These are phyloP conservation scores for Corythornis madagascariensis DNA, from an alignment of 2,113 vertebrate genomes.

Conservation along the genomic window DNA sequence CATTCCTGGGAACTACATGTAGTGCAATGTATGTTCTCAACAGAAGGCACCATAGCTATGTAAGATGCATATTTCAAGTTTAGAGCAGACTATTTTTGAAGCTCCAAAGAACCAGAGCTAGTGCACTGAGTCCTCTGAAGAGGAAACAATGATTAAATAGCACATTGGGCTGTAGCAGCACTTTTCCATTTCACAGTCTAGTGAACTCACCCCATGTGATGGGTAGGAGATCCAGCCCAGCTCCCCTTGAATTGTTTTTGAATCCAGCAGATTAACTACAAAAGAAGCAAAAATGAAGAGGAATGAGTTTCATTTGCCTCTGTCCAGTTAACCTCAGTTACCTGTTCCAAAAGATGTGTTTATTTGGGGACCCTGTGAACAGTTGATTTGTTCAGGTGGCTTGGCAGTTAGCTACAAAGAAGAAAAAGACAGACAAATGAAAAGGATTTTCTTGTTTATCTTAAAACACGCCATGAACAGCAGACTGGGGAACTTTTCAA, in stretches of 20 bases:
- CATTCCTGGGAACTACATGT: neutral
- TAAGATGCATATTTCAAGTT: neutral
- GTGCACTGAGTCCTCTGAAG: constrained; percentile 2
- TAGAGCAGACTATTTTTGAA: neutral
- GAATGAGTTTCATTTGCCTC: constrained; percentile 56
- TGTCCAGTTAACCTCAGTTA: constrained; percentile 76
- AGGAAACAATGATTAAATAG: constrained; percentile 63
- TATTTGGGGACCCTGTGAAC: constrained; percentile 56
- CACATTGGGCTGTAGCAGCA: constrained; percentile 40
- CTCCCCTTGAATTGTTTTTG: constrained; percentile 98
- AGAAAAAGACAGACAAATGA: constrained; percentile 56
- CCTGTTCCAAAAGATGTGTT: constrained; percentile 57
- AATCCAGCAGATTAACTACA: constrained; percentile 98
- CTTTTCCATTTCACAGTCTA: constrained; percentile 55
- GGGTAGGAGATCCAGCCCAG: constrained; percentile 99
- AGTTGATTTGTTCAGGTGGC: constrained; percentile 79
- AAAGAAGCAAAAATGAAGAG: constrained; percentile 73
- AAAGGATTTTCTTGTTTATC: neutral
- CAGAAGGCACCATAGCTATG: neutral
- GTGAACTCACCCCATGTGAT: constrained; percentile 92
- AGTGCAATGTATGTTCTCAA: neutral
- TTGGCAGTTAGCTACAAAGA: constrained; percentile 40
- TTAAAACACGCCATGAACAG: constrained; percentile 23
- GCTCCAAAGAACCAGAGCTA: neutral
- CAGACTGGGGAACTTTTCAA: constrained; percentile 14